Evolutionary conservation across 2,113 vertebrate species (phyloP).

Genomic region (Cebidichthys violaceus): DNA sequence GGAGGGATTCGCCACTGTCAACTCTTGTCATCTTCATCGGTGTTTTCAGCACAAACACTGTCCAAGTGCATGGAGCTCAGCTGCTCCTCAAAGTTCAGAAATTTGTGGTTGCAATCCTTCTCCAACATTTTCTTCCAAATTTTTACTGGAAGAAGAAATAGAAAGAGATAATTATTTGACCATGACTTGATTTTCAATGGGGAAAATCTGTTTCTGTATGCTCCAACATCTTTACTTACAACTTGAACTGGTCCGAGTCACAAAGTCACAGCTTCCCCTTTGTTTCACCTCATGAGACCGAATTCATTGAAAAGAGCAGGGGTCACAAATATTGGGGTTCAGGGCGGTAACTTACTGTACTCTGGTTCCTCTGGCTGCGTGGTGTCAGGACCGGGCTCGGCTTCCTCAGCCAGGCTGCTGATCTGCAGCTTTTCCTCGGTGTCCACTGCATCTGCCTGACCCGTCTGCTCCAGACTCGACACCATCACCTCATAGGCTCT

Average conservation of each 20-base stretch:
- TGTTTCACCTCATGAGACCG: not conserved
- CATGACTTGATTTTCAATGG: not conserved
- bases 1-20: conserved; percentile 58
- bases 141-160: conserved; percentile 70
- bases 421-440: conserved; percentile 28
- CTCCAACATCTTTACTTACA: not conserved
- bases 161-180: not conserved
- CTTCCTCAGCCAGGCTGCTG: conserved; percentile 15
- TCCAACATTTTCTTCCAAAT: conserved; percentile 84
- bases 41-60: conserved; percentile 59
- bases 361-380: conserved; percentile 84
- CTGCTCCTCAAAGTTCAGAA: conserved; percentile 77
- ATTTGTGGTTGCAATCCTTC: conserved; percentile 73
- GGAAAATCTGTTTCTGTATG: not conserved
- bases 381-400: conserved; percentile 15
- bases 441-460: not conserved
- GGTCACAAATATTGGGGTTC: not conserved
- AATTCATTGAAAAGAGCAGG: not conserved
- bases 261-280: not conserved
- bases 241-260: not conserved
- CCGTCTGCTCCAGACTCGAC: conserved; percentile 76
- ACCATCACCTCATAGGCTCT: conserved; percentile 91
- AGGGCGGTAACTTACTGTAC: conserved; percentile 87
- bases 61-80: conserved; percentile 62
- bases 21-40: conserved; percentile 68